phyloP scores from a whole-genome alignment of 2,797 vertebrate species.

The Smutsia gigantea region DNA sequence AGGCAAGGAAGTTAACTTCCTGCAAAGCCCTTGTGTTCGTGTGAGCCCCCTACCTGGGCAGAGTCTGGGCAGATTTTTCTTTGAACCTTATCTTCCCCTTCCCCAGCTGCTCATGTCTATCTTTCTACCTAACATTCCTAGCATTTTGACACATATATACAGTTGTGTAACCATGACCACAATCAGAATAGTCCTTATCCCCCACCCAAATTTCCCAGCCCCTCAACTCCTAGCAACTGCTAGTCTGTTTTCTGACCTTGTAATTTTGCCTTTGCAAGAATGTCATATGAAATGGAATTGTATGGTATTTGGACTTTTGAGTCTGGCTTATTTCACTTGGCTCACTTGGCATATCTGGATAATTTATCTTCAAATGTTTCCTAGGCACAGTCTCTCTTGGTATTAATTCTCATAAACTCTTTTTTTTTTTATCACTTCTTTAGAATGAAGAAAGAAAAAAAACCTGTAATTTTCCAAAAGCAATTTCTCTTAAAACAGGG shows the following conservation, averaged over 20 bases:
- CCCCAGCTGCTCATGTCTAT: no score
- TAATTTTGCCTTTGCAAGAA: not conserved
- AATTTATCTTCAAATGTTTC: constrained; percentile 32
- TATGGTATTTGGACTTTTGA: not conserved
- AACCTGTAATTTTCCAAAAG: constrained; percentile 42
- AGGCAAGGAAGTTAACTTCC: no score
- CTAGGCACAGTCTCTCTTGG: not conserved
- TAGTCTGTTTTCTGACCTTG: not conserved
- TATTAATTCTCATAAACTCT: constrained; percentile 22
- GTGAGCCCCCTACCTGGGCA: no score
- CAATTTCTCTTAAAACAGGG: constrained; percentile 31
- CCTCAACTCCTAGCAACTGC: not conserved
- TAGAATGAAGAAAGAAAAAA: not conserved
- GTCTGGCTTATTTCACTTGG: not conserved
- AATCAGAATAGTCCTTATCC: not conserved
- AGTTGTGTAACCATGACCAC: not conserved
- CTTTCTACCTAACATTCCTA: no score
- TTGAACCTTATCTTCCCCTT: no score
- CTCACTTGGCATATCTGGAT: not conserved
- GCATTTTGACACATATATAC: not conserved
- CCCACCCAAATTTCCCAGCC: not conserved
- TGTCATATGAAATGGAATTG: not conserved
- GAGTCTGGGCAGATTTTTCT: no score
- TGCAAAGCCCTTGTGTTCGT: no score
- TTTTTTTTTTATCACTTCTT: not conserved